These are phyloP conservation scores for Simalia tracyae DNA, from an alignment of 2,797 vertebrate species.

Conservation along the genomic window DNA sequence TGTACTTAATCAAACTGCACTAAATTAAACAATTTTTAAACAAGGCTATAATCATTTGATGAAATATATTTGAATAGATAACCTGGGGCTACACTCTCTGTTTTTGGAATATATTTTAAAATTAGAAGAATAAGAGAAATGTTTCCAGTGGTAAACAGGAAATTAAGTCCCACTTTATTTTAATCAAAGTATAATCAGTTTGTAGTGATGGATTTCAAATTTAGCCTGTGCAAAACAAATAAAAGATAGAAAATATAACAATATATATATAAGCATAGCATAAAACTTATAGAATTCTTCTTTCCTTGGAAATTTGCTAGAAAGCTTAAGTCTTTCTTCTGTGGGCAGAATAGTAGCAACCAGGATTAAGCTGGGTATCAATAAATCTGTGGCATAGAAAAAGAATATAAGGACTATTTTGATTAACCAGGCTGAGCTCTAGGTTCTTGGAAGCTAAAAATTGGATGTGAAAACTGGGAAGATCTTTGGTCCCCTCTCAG, in stretches of 20 bases:
- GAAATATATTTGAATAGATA: neutral
- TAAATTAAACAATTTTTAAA: neutral
- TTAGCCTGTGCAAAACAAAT: neutral
- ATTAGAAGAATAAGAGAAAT: neutral
- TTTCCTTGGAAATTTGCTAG: neutral
- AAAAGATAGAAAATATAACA: neutral
- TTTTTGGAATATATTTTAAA: neutral
- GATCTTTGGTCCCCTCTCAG: neutral
- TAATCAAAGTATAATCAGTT: neutral
- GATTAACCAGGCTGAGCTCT: neutral
- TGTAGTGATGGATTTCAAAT: neutral
- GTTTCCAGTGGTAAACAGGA: neutral
- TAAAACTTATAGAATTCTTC: neutral
- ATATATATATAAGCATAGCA: neutral
- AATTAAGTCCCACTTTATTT: neutral
- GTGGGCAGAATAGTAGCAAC: neutral
- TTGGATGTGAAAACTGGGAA: neutral
- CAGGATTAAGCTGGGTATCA: neutral
- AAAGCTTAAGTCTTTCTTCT: neutral
- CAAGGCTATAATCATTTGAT: neutral
- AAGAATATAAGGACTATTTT: neutral
- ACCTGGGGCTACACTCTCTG: neutral
- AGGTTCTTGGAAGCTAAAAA: neutral
- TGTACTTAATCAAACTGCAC: neutral
- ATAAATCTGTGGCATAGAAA: neutral